phyloP scores from a whole-genome alignment of 2,113 vertebrate species.

The Brevimyrus niger region DNA sequence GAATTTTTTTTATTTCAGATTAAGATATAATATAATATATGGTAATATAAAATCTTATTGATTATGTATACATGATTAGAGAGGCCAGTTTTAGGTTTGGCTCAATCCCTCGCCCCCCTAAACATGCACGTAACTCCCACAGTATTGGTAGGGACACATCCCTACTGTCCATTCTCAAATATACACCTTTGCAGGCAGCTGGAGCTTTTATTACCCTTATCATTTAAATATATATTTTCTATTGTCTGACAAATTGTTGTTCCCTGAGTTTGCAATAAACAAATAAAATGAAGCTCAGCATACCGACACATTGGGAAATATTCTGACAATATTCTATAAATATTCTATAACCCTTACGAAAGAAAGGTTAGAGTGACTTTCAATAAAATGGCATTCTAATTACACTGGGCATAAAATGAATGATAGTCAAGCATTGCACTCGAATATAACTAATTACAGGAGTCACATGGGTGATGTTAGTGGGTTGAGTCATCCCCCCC shows the following conservation, averaged over 20 bases:
- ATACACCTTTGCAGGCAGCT: not conserved
- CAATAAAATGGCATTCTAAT: not conserved
- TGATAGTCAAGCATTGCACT: not conserved
- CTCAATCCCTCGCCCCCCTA: not conserved
- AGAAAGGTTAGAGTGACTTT: not conserved
- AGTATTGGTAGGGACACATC: not conserved
- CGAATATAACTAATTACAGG: not conserved
- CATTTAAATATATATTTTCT: not conserved
- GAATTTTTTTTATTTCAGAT: no score
- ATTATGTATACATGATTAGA: no score
- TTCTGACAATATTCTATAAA: not conserved
- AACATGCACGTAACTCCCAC: not conserved
- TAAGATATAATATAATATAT: no score
- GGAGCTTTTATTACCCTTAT: not conserved
- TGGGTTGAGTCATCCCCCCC: not conserved
- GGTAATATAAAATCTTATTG: no score
- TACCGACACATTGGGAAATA: not conserved
- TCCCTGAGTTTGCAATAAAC: not conserved
- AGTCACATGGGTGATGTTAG: not conserved
- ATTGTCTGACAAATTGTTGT: not conserved
- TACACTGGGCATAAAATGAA: not conserved
- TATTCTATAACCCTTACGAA: not conserved
- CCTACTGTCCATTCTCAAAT: not conserved
- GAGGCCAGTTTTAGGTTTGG: not conserved
- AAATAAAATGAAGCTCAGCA: not conserved